phyloP scores from a whole-genome alignment of 2,888 invertebrate species.

The Dasypogon diadema region DNA sequence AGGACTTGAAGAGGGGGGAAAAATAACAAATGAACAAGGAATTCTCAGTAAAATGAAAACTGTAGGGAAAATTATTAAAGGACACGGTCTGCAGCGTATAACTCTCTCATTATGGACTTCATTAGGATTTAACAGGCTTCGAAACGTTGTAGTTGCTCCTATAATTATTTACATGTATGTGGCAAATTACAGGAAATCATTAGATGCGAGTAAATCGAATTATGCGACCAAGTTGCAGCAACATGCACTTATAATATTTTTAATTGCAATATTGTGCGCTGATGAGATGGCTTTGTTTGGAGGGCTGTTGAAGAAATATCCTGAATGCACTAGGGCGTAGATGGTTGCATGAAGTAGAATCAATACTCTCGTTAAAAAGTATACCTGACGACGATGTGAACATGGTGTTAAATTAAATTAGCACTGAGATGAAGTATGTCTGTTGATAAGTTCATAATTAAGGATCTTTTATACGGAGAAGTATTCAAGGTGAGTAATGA shows the following conservation, averaged over 20 bases:
- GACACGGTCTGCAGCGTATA: slow-evolving; percentile 53
- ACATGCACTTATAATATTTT: slow-evolving; percentile 40
- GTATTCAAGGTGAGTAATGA: not conserved
- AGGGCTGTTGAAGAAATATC: slow-evolving; percentile 21
- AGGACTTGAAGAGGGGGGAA: slow-evolving; percentile 16
- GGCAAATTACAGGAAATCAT: slow-evolving; percentile 60
- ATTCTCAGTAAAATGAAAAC: slow-evolving; percentile 31
- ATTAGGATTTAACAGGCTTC: slow-evolving; percentile 56
- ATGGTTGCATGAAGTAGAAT: slow-evolving; percentile 20
- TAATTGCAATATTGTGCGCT: slow-evolving; percentile 49
- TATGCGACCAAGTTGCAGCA: slow-evolving; percentile 37
- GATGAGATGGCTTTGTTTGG: slow-evolving; percentile 25
- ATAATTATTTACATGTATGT: slow-evolving; percentile 60
- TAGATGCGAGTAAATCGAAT: slow-evolving; percentile 52
- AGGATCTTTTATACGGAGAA: not conserved
- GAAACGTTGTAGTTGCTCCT: slow-evolving; percentile 52
- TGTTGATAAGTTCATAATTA: slow-evolving; percentile 37
- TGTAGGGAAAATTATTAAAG: slow-evolving; percentile 36
- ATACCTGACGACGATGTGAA: not conserved
- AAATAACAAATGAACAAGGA: slow-evolving; percentile 52
- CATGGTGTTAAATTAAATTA: slow-evolving; percentile 28
- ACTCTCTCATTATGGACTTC: slow-evolving; percentile 56
- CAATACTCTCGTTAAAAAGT: slow-evolving; percentile 44
- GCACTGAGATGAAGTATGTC: slow-evolving; percentile 21
- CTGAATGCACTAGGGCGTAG: not conserved